Evolutionary conservation across 2,797 vertebrate genomes (phyloP).

Genomic region (Gymnothorax reevesii): DNA sequence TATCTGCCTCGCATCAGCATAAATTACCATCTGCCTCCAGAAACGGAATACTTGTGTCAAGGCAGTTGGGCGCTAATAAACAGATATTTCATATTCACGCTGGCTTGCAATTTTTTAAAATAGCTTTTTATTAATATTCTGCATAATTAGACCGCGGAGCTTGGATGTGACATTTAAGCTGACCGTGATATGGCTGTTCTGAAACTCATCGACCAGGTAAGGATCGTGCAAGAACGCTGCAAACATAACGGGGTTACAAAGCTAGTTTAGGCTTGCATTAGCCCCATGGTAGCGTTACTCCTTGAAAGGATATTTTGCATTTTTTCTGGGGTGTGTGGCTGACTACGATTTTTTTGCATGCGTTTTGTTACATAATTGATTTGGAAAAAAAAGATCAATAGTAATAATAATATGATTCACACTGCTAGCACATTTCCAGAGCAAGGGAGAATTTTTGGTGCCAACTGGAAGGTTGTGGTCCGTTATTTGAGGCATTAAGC

Average conservation of each 20-base stretch:
- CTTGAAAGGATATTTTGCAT: not conserved
- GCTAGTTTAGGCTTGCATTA: not conserved
- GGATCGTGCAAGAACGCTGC: not conserved
- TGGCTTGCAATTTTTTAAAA: not conserved
- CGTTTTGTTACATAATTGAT: slow-evolving; percentile 22
- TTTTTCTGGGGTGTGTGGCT: not conserved
- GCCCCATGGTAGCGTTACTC: not conserved
- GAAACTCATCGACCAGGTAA: slow-evolving; percentile 80
- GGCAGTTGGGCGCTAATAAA: not conserved
- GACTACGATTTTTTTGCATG: slow-evolving; percentile 5
- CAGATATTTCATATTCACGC: not conserved
- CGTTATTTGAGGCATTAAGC: slow-evolving; percentile 5
- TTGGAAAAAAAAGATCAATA: not conserved
- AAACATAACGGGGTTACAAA: not conserved
- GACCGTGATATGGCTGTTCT: slow-evolving; percentile 78
- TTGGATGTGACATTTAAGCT: slow-evolving; percentile 65
- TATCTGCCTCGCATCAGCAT: slow-evolving; percentile 36
- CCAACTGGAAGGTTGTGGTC: not conserved
- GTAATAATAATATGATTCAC: not conserved
- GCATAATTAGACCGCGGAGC: slow-evolving; percentile 47
- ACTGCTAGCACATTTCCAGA: slow-evolving; percentile 16
- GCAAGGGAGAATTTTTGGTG: slow-evolving; percentile 10
- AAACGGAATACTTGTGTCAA: not conserved
- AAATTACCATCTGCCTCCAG: slow-evolving; percentile 1
- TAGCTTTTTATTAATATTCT: slow-evolving; percentile 13